A percentile compares a stretch with the other conserved stretches of the same genome.
Evolutionary conservation across 2,797 vertebrate species (phyloP).

Genomic region (Ficedula albicollis): DNA sequence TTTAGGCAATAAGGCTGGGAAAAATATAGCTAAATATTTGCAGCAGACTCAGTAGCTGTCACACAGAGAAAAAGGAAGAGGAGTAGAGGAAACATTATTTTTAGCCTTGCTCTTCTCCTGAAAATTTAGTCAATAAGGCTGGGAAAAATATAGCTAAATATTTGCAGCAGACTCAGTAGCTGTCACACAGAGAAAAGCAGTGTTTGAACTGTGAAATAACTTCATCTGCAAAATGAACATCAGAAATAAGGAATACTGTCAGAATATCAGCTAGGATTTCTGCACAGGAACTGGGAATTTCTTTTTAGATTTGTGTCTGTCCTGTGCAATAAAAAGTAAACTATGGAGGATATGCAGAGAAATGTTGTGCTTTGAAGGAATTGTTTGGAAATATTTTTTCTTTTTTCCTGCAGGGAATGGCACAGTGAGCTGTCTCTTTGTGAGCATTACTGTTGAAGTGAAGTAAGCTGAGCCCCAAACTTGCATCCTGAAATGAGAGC

Average conservation of each 20-base stretch:
- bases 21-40: slow-evolving; percentile 41
- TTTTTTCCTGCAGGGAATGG: not conserved
- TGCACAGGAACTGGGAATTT: not conserved
- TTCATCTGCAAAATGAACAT: not conserved
- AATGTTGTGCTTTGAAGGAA: not conserved
- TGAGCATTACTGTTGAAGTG: not conserved
- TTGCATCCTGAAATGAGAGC: not conserved
- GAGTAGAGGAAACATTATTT: not conserved
- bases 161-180: not conserved
- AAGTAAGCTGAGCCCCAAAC: not conserved
- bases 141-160: not conserved
- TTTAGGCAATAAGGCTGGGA: not conserved
- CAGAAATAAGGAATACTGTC: not conserved
- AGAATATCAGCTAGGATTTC: not conserved
- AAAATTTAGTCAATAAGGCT: slow-evolving; percentile 17
- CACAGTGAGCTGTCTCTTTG: not conserved
- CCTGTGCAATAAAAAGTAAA: not conserved
- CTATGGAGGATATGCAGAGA: not conserved
- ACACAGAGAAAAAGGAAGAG: not conserved
- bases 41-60: not conserved
- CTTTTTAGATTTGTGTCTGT: not conserved
- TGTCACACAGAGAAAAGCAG: not conserved
- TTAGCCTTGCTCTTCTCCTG: not conserved
- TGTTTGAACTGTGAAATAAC: not conserved
- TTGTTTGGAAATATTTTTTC: not conserved